Evolutionary conservation across 2,888 invertebrate species (phyloP).

Genomic region (Callimorpha dominula): DNA sequence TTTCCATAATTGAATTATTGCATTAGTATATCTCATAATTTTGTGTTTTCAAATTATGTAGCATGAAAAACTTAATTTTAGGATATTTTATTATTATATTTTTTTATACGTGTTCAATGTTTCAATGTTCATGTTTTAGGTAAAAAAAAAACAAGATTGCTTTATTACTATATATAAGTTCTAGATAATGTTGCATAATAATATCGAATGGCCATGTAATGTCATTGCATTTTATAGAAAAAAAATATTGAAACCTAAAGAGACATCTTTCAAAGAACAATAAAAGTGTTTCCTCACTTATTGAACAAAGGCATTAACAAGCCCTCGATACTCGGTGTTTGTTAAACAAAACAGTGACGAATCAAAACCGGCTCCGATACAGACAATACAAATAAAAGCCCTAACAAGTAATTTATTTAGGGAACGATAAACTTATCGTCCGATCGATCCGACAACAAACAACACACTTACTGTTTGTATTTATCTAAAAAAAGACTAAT

Average conservation of each 20-base stretch:
- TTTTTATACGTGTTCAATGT: no score
- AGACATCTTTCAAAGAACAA: neutral
- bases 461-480: neutral
- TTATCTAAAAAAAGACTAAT: slow-evolving; percentile 8
- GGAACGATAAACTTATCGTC: slow-evolving; percentile 35
- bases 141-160: no score
- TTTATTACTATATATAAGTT: no score
- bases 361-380: slow-evolving; percentile 23
- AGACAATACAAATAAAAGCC: slow-evolving; percentile 41
- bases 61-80: no score
- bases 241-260: neutral
- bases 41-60: no score
- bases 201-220: no score
- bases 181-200: no score
- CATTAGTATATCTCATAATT: no score
- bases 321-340: slow-evolving; percentile 22
- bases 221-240: neutral
- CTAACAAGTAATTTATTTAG: slow-evolving; percentile 41
- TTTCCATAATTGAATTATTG: no score
- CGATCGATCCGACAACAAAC: slow-evolving; percentile 32
- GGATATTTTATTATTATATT: no score
- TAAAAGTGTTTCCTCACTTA: slow-evolving; percentile 6
- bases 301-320: slow-evolving; percentile 15
- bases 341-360: slow-evolving; percentile 35
- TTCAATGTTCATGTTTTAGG: no score